Base-by-base conservation (phyloP, 2,888 invertebrate species). In the Dolichomitus sp. region DNA sequence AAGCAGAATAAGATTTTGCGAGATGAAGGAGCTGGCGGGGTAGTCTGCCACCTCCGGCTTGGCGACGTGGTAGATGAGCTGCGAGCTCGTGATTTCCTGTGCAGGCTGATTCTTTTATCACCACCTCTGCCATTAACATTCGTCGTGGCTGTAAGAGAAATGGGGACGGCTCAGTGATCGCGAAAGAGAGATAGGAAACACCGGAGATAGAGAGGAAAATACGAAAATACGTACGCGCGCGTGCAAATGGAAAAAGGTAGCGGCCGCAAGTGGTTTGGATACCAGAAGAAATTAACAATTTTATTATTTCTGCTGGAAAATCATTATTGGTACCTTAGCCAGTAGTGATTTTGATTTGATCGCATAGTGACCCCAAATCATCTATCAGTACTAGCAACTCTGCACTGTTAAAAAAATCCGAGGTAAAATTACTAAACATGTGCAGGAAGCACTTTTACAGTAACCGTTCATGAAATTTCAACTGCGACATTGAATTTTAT, bases 101-200 rank as follows among this genome's bases (percentile, higher is more conserved):
- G 72, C 52, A 72, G 72, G 50, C 69, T 54, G 59, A 37, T 68
- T 63, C 77, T 69, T 68, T 61, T 48, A 68, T 19, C 75, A n/a
- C 42, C 68, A 50, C 69, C 77, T 57, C 68, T 69, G 68, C 73
- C 81, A 69, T 78, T 81, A 77, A 66, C 77, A 81, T 81, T 81
- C 73, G 73, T 78, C 54, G 54, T 11, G 77, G 68, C 77, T 52
- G 77, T 72, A 66, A 68, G 66, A 42, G 52, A 61, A 57, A 68
- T 42, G 11, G 17, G 1, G 69, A n/a, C n/a, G 75, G n/a, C 42
- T 45, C 23, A 19, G 68, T 2, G 12, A 50, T 45, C 17, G 57
- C 5, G 59, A 45, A n/a, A n/a, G 14, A 30, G 70, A 23, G 65
- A 52, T 37, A 63, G 40, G 52, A 14, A 17, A 59, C 14, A n/a